Evolutionary conservation across 1,140 invertebrate genomes (phyloP), one percentile per base, ranked within the genome.

Genomic region (Scaptodrosophila lebanonensis): DNA sequence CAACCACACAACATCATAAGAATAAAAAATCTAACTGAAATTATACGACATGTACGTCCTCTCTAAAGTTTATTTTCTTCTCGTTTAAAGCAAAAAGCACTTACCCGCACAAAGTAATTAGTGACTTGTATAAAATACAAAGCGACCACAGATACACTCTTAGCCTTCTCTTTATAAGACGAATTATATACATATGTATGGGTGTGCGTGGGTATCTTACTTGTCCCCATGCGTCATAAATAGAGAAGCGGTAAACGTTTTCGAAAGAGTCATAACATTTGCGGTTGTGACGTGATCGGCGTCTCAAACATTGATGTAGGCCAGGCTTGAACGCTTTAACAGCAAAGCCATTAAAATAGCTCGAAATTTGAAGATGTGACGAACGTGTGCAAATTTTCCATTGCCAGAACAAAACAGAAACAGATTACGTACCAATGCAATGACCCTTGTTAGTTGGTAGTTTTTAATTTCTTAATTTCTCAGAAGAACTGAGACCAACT

Each of bases 41-140:
- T 68, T 59, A 45, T 43, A 44, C 30, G 27, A 66, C 62, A 72
- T 72, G 51, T 66, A 67, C 66, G 43, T 58, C 51, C 39, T 32
- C 16, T 3, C 20, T 25, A 29, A 1, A 33, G n/a, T n/a, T n/a
- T n/a, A n/a, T n/a, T n/a, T n/a, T n/a, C n/a, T n/a, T n/a, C n/a
- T n/a, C n/a, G n/a, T n/a, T n/a, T 25, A 2, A 16, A 9, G 22
- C 36, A 17, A 22, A 61, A 47, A 61, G 50, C 58, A 54, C 51
- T 61, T 61, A 47, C 58, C 68, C 62, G 25, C 51, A 66, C 72
- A 70, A 67, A 79, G 73, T 77, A 79, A 77, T 79, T 77, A 73
- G 64, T 61, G 68, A 36, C 63, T 54, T 54, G 45, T 52, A 29
- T 39, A 47, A 44, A 11, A n/a, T 8, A 45, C 12, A 44, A 6